A percentile compares a stretch with the other conserved stretches of the same genome.
phyloP scores from a whole-genome alignment of 2,797 vertebrate species.

The Taeniopygia guttata region DNA sequence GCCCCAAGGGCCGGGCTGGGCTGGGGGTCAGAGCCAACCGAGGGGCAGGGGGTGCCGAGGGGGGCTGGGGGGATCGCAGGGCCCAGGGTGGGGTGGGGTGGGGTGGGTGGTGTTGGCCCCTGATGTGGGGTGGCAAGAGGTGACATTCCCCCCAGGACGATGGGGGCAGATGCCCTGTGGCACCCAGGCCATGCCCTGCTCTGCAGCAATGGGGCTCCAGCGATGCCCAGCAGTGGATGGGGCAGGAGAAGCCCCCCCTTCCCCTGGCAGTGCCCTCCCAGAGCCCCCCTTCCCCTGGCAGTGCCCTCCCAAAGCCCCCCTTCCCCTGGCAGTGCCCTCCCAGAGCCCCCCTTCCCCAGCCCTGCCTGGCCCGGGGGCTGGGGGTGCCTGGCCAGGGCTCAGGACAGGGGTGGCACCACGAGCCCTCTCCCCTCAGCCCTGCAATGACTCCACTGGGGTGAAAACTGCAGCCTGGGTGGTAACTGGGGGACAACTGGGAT shows the following conservation, averaged over 20 bases:
- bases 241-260: background rate
- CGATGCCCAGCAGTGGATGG: background rate
- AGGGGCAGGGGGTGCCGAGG: background rate
- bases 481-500: background rate
- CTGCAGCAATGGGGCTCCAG: background rate
- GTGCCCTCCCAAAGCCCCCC: background rate
- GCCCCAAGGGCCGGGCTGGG: fast-evolving
- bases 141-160: background rate
- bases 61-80: background rate
- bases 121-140: background rate
- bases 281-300: too few species aligned
- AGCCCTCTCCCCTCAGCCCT: background rate
- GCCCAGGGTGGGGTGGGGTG: background rate
- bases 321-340: background rate
- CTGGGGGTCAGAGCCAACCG: background rate
- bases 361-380: background rate
- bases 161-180: background rate
- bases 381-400: fast-evolving
- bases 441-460: background rate
- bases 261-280: background rate
- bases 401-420: background rate
- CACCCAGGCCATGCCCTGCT: background rate
- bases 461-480: background rate
- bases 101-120: background rate
- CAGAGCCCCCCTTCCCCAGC: background rate